Base-by-base conservation (phyloP, 2,888 invertebrate genomes). In the Spicauda simplicius region DNA sequence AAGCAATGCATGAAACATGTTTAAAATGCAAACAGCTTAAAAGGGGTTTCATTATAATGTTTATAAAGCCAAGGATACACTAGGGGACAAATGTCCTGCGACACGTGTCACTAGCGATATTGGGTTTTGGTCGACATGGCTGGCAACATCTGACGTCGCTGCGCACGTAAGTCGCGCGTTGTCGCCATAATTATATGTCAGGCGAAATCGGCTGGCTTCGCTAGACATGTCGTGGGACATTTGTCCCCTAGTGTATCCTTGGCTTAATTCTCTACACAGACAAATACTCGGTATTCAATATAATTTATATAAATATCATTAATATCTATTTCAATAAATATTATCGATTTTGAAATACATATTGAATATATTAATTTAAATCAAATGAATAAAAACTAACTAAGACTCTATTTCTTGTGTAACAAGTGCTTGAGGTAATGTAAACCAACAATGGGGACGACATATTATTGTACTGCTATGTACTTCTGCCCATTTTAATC, bases 361-460 rank as follows among this genome's bases (percentile, higher is more conserved):
- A 37, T 19, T 60, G 37, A 52, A 60, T 19, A 52, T 60, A 52
- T 65, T 41, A 68, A 62, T 66, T 52, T 65, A 71, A 72, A 70
- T 64, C 25, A 69, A 63, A 72, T 63, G 60, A 75, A 69, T 71
- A 25, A 72, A 74, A 70, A 37, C 33, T 19, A 20, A n/a, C 65
- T 70, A 62, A 64, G 55, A 57, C 60, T 72, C 69, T 73, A 70
- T 72, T 71, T 71, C 75, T 74, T 75, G 73, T 72, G 71, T 76
- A 74, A 77, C 75, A 79, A 79, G 75, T 73, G 72, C 74, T 72
- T 72, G 77, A 79, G 78, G 78, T 79, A 78, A 73, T 71, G 64
- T 68, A 45, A 52, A 69, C 56, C 25, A 70, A 65, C 56, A 60
- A 59, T 67, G 70, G 55, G 55, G 66, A 63, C 65, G 64, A 72